Percentiles rank a stretch among this genome's conserved stretches.
Conservation (phyloP, 2,113 vertebrate genomes). For the Speoplatyrhinus poulsoni region DNA sequence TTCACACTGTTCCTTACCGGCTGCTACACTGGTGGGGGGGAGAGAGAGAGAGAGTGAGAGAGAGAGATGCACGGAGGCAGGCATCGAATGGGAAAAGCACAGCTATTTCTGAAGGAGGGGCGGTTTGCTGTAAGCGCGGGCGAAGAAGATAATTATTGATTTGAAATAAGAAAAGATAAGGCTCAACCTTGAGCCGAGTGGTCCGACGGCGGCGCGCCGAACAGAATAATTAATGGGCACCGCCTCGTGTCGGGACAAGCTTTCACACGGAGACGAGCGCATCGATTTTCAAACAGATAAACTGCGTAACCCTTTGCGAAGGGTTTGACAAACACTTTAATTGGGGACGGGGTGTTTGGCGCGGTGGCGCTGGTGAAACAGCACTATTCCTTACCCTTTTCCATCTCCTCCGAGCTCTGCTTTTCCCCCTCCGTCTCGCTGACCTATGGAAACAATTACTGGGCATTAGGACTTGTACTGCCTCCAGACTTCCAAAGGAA, state of each 20-base stretch:
- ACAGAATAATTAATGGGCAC: conserved; percentile 76
- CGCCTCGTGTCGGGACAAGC: conserved; percentile 69
- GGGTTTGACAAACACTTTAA: conserved; percentile 77
- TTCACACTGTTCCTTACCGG: neutral
- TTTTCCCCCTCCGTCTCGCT: conserved; percentile 26
- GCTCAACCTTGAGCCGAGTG: conserved; percentile 79
- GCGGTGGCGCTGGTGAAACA: conserved; percentile 32
- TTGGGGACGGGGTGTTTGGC: conserved; percentile 45
- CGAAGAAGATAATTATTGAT: conserved; percentile 77
- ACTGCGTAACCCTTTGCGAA: conserved; percentile 73
- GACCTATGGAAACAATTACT: conserved; percentile 75
- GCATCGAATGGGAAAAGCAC: conserved; percentile 68
- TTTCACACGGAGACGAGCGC: conserved; percentile 66
- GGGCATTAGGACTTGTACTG: conserved; percentile 55
- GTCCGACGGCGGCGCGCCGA: conserved; percentile 54
- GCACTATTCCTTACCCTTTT: conserved; percentile 63
- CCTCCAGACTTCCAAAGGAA: conserved; percentile 62
- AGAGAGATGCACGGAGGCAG: conserved; percentile 3
- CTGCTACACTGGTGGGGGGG: neutral
- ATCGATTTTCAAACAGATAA: conserved; percentile 77
- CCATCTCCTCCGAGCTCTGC: conserved; percentile 54
- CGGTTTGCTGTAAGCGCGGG: neutral
- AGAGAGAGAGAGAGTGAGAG: too few relatives aligned
- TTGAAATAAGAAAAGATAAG: conserved; percentile 79
- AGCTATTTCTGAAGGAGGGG: conserved; percentile 59